Evolutionary conservation across 2,113 vertebrate species (phyloP).

Genomic region (Lophochroa leadbeateri): DNA sequence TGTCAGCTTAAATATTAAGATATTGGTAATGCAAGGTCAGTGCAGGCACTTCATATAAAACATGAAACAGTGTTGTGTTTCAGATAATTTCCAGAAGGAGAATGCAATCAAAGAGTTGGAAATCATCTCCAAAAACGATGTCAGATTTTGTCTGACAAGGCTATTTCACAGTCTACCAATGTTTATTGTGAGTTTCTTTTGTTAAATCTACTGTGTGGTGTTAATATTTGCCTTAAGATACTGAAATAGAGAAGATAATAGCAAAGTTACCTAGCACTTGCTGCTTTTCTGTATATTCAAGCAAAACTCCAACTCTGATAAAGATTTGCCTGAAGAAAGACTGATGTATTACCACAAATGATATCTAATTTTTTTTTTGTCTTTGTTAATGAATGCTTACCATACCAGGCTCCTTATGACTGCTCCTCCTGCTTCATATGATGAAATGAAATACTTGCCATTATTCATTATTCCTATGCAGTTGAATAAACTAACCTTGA

Average conservation of each 20-base stretch:
- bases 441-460: not conserved
- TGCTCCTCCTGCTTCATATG: not conserved
- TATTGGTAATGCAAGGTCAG: constrained; percentile 11
- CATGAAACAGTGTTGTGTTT: not conserved
- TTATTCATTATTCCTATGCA: not conserved
- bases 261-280: not conserved
- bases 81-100: not conserved
- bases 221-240: not conserved
- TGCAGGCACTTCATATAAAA: constrained; percentile 11
- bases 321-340: not conserved
- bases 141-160: not conserved
- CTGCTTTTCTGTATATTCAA: not conserved
- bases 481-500: not conserved
- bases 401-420: not conserved
- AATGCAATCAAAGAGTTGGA: not conserved
- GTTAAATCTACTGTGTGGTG: not conserved
- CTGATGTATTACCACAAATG: not conserved
- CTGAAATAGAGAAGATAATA: not conserved
- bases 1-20: constrained; percentile 63
- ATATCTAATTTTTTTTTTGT: not conserved
- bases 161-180: not conserved
- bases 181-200: not conserved
- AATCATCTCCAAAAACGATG: not conserved
- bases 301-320: not conserved
- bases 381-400: not conserved